Base-by-base conservation (phyloP, 2,888 invertebrate species). In the Agriopis leucophaearia region DNA sequence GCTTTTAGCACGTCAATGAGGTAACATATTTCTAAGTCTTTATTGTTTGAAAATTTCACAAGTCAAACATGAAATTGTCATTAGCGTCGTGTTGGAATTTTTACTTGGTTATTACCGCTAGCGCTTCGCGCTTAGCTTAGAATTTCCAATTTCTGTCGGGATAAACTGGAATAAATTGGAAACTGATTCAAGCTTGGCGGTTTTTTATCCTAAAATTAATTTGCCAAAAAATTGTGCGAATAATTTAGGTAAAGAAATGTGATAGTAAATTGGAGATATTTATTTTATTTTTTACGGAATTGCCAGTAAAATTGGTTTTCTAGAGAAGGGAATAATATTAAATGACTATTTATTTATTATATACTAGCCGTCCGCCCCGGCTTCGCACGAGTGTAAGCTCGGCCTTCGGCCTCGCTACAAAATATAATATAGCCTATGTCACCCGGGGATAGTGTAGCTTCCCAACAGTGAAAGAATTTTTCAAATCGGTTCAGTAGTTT, bases 1-100 rank as follows among this genome's bases (percentile, higher is more conserved):
- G 51, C 64, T 57, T 57, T 64, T 64, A 64, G 57, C 36, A 13
- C 51, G 12, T 10, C 15, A 44, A 54, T 55, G 44, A 62, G 62
- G 54, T 38, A 54, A 16, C 47, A 48, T n/a, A 44, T 8, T 12
- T 18, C 38, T 51, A 45, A 1, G 18, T 54, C n/a, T 15, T 13
- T 36, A 13, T 61, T 52, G 45, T 54, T 61, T 13, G 35, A 15
- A 42, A 36, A 1, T 12, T 16, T 38, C 36, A 38, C 45, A 16
- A 36, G 2, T n/a, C n/a, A 3, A 52, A 52, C 15, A 52, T 9
- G 18, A 47, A 38, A 44, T 52, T 27, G 15, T 36, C 36, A 36
- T 52, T 52, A 36, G 2, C 36, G 36, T 4, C 27, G 51, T 9
- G 27, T 35, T n/a, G 35, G 5, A 51, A 13, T 50, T 27, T 27